phyloP scores from a whole-genome alignment of 2,113 vertebrate genomes.

The Ramphastos sulfuratus region DNA sequence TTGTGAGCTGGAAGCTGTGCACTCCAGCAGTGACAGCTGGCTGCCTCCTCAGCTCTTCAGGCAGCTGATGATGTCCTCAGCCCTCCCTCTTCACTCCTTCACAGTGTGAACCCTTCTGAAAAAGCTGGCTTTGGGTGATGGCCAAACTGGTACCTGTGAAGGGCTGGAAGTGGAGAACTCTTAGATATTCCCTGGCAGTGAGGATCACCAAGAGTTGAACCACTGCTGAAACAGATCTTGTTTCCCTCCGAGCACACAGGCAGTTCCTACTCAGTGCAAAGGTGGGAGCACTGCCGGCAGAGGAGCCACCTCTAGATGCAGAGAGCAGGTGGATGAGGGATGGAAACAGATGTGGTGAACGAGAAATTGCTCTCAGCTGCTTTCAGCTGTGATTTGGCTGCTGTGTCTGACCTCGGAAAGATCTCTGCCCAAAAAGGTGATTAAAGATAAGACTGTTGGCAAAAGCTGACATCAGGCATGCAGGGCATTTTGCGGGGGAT shows the following conservation, averaged over 20 bases:
- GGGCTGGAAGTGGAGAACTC: not conserved
- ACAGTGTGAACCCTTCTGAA: not conserved
- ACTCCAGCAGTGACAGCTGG: too few relatives aligned
- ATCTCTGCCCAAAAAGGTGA: not conserved
- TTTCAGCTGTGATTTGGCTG: not conserved
- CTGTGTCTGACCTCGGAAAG: not conserved
- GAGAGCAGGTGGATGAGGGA: not conserved
- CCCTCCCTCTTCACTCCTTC: fast-evolving
- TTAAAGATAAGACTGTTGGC: not conserved
- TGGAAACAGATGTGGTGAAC: not conserved
- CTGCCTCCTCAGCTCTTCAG: not conserved
- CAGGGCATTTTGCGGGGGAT: not conserved
- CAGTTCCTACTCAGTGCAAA: not conserved
- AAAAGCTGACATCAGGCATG: not conserved
- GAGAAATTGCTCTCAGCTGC: not conserved
- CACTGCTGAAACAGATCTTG: not conserved
- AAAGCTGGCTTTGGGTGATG: not conserved
- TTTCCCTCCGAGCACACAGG: not conserved
- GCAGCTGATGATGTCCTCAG: not conserved
- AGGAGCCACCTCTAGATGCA: not conserved
- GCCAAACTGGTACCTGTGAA: not conserved
- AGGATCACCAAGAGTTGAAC: not conserved
- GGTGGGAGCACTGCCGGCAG: not conserved
- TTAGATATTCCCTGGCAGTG: not conserved
- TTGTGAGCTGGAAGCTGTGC: not conserved